Base-by-base conservation (phyloP, 2,888 invertebrate species). In the Dione juno region DNA sequence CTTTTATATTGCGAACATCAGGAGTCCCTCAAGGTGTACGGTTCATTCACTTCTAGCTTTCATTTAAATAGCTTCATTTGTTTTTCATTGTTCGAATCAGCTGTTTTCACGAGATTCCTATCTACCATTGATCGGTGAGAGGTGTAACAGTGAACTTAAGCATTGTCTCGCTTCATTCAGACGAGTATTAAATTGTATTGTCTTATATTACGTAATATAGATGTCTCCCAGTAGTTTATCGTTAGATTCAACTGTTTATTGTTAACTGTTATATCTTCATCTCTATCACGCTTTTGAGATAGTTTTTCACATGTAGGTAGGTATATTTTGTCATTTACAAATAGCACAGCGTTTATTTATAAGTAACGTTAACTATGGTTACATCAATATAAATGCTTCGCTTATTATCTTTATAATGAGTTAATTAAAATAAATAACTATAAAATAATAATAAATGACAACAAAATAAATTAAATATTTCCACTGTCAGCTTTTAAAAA, bases 21-120 rank as follows among this genome's bases (percentile, higher is more conserved):
- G 90, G 90, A 87, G 88, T 87, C 84, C 89, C 87, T 87, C 90
- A 90, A 90, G 90, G 90, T 84, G 81, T 79, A 72, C 77, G 79
- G 89, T 91, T 93, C 92, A 87, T 91, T 91, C 92, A 92, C 92
- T 86, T 90, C 87, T 87, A 88, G 87, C 78, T 83, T 82, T 83
- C 84, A 80, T 85, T 85, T 84, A 87, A 88, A 89, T 88, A 88
- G 90, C 86, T 88, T 87, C 90, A 89, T 89, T 90, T 88, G 88
- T 86, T 89, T 89, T 90, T 88, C 87, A 88, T 90, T 87, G 89
- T 91, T 90, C 78, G 82, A 69, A 90, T 89, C 91, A 92, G 91
- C 91, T 92, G 92, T 87, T 91, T 87, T 84, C 85, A 82, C 79
- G 85, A 81, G 89, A 90, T 89, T 81, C 81, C 80, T 84, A 89